Evolutionary conservation across 2,888 invertebrate genomes (phyloP), one percentile per base, ranked within the genome.

Genomic region (Drosophila neotestacea): DNA sequence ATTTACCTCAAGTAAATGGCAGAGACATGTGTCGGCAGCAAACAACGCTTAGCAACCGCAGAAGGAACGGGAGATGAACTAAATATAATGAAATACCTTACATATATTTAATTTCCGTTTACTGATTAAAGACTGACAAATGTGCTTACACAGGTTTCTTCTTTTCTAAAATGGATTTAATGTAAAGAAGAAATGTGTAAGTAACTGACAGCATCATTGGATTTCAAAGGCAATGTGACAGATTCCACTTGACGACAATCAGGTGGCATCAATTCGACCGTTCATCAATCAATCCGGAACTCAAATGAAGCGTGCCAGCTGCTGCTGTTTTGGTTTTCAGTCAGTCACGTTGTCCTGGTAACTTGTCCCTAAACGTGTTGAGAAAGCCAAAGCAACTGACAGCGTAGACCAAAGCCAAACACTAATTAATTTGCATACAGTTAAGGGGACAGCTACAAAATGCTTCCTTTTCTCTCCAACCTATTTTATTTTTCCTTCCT

Each of bases 61-160:
- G 22, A 28, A 32, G 22, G 32, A 13, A 13, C 11, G 13, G 30
- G 6, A 10, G 1, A 11, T 32, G 38, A 13, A 41, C 48, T 28
- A 32, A 61, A 72, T 66, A 66, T 79, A 85, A 79, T 69, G 55
- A 38, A 56, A 68, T 71, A 71, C 16, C 16, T 16, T 16, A 16
- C 16, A 16, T 22, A 22, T 61, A 88, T 84, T 85, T 85, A 81
- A 89, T 85, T 85, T 87, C 82, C 89, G 88, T 70, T 79, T n/a
- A 28, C 28, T 13, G 41, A 50, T 32, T 60, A 61, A 63, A 51
- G n/a, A 50, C 61, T 62, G 61, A 54, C 63, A 78, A 73, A 66
- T 58, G 51, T 60, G 39, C 32, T 11, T 48, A 32, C 47, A 46
- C 32, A 13, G 55, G 6, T 28, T 50, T 48, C 32, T 6, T 28